phyloP scores from a whole-genome alignment of 2,113 vertebrate genomes.

The Peromyscus californicus region DNA sequence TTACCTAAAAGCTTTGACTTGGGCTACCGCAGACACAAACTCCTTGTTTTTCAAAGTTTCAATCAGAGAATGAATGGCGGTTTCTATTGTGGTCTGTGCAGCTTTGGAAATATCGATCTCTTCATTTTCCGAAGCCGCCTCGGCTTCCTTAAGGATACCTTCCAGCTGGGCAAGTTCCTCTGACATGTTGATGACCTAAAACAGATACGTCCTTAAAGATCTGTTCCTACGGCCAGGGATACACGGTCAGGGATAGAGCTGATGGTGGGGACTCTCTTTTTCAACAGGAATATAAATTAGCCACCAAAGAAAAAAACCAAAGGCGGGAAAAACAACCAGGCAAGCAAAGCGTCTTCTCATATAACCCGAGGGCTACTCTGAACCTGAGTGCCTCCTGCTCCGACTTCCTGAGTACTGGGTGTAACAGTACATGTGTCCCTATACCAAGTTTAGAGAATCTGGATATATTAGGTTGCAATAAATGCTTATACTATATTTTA shows the following conservation, averaged over 20 bases:
- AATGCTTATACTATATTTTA: conserved; percentile 47
- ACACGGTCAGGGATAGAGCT: neutral
- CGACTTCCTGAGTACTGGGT: neutral
- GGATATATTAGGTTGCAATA: neutral
- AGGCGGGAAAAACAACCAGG: too few relatives aligned
- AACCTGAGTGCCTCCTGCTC: neutral
- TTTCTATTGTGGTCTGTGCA: conserved; percentile 95
- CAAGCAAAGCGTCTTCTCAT: too few relatives aligned
- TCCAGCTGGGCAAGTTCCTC: conserved; percentile 96
- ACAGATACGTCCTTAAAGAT: neutral
- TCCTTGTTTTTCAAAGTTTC: conserved; percentile 94
- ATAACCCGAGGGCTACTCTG: neutral
- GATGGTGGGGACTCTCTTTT: neutral
- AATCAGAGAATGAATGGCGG: conserved; percentile 96
- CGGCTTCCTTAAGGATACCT: conserved; percentile 94
- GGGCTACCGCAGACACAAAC: conserved; percentile 93
- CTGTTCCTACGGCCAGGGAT: neutral
- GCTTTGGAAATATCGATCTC: conserved; percentile 92
- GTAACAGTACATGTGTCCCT: neutral
- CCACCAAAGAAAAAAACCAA: neutral
- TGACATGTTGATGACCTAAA: conserved; percentile 98
- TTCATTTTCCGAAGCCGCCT: conserved; percentile 90
- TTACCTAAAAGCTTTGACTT: conserved; percentile 98
- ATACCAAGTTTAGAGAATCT: neutral
- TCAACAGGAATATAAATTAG: neutral